Conservation (phyloP, 2,797 vertebrate species). For the Characodon lateralis region DNA sequence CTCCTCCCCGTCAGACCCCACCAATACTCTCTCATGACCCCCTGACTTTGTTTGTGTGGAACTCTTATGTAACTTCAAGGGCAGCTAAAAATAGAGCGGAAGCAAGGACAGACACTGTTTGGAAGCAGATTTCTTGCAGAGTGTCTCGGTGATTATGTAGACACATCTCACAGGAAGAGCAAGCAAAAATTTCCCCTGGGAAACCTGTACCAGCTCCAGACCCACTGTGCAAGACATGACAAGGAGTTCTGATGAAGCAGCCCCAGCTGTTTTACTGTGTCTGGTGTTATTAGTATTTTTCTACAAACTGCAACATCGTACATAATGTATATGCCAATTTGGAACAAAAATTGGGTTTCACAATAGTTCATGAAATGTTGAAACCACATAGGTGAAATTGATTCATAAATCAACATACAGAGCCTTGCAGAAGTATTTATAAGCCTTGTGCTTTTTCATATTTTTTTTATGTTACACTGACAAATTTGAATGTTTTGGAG, state of each 20-base stretch:
- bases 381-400: constrained; percentile 36
- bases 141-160: constrained; percentile 36
- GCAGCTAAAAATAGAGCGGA: constrained; percentile 68
- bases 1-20: constrained; percentile 31
- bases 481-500: too few relatives aligned
- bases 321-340: constrained; percentile 16
- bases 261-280: constrained; percentile 21
- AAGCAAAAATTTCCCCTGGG: constrained; percentile 37
- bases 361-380: constrained; percentile 38
- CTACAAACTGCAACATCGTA: constrained; percentile 32
- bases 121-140: constrained; percentile 47
- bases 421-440: background rate
- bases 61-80: constrained; percentile 69
- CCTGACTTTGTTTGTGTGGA: constrained; percentile 57
- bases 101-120: constrained; percentile 57
- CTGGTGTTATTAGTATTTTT: constrained; percentile 38
- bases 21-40: constrained; percentile 62
- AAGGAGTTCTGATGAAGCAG: constrained; percentile 15
- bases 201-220: constrained; percentile 36
- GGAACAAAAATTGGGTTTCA: constrained; percentile 9
- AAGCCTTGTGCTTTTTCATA: background rate
- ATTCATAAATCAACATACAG: constrained; percentile 1
- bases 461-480: too few relatives aligned
- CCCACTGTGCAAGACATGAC: constrained; percentile 18
- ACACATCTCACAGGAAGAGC: constrained; percentile 31